Evolutionary conservation across 2,113 vertebrate genomes (phyloP).

Genomic region (Cygnus buccinator): DNA sequence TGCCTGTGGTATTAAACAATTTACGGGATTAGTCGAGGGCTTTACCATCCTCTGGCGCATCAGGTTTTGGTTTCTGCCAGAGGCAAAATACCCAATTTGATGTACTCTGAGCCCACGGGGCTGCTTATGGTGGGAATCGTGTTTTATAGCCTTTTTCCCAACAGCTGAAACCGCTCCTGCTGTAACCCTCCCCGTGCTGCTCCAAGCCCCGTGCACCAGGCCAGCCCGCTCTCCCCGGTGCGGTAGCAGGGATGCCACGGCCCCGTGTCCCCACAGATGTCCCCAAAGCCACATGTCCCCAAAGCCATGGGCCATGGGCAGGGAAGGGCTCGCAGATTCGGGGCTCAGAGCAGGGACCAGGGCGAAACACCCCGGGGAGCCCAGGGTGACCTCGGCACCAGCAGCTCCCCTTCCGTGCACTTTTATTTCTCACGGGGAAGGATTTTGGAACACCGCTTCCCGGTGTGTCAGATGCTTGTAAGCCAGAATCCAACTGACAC

Average conservation of each 20-base stretch:
- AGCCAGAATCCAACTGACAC: background rate
- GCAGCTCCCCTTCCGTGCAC: background rate
- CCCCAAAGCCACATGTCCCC: background rate
- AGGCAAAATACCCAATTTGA: slow-evolving; percentile 19
- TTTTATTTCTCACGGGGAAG: fast-evolving
- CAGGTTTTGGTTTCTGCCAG: slow-evolving; percentile 36
- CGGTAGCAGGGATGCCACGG: background rate
- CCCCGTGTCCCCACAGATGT: fast-evolving
- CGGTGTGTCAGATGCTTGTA: background rate
- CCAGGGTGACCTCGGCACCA: background rate
- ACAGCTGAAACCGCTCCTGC: slow-evolving; percentile 9
- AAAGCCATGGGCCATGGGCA: background rate
- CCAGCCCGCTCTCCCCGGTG: background rate
- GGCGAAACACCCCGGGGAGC: background rate
- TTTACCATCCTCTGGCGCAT: background rate
- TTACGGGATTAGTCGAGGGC: background rate
- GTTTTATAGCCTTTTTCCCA: slow-evolving; percentile 52
- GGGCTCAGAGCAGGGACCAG: background rate
- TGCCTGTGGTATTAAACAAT: background rate
- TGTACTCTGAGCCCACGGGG: background rate
- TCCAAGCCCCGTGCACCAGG: background rate
- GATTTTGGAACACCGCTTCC: background rate
- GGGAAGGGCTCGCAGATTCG: background rate
- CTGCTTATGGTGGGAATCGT: background rate
- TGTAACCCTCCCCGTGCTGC: background rate